Base-by-base conservation (phyloP, 2,888 invertebrate genomes). In the Drosophila peninsularis region DNA sequence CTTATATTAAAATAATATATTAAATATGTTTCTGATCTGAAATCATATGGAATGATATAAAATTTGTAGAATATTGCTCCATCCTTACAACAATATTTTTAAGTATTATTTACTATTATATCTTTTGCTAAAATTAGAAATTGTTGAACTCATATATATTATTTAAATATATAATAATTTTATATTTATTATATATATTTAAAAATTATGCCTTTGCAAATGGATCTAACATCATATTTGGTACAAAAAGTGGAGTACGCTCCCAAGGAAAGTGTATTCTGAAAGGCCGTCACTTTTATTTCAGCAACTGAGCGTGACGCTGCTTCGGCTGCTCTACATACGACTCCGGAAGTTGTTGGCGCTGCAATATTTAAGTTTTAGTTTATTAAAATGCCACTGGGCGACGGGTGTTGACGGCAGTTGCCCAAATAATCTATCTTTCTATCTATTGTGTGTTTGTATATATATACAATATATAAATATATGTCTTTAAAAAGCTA, bases 231-330 rank as follows among this genome's bases (percentile, higher is more conserved):
- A 13, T 7, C 13, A 21, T 13, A 42, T 21, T 24, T 9, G 3
- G 0, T 41, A 14, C 44, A 44, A 14, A 19, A 14, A 24, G 13
- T 42, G 1, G 1, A 3, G 17, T 5, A 47, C 11, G 27, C 45
- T 6, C 17, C 0, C 6, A 11, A 30, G 24, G 0, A n/a, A 11
- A 24, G 52, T 3, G 52, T 37, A 52, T 24, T 24, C 17, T 5
- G 14, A 41, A 54, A 6, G 19, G 30, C 14, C 54, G 41, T 41
- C 41, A 41, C 54, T 54, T 88, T 89, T 88, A 78, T 88, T 82
- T 86, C 81, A 66, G 73, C 80, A 71, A 60, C 81, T 75, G 81
- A 89, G 88, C 90, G 80, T 82, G 76, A 86, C 82, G 82, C 47
- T 14, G 36, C 13, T 45, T 21, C 42, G 36, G 58, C 47, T 41